Evolutionary conservation across 2,113 vertebrate species (phyloP).

Genomic region (Syngnathus floridae): DNA sequence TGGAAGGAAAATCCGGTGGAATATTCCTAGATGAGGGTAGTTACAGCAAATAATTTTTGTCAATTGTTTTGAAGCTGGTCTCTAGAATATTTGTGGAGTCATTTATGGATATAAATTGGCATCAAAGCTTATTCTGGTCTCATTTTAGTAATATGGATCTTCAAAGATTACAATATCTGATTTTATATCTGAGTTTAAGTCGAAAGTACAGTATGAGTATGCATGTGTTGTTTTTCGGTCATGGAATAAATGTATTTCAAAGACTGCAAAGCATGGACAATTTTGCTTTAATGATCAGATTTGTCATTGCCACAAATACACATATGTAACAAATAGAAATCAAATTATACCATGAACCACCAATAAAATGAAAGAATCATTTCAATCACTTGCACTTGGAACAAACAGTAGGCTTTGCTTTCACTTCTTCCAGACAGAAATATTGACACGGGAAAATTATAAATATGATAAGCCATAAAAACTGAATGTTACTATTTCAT

Average conservation of each 20-base stretch:
- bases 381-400: conserved; percentile 15
- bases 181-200: neutral
- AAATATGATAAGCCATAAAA: neutral
- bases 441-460: neutral
- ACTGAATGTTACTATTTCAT: neutral
- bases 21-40: too few species aligned
- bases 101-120: neutral
- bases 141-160: neutral
- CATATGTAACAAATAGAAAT: conserved; percentile 19
- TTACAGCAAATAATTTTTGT: too few species aligned
- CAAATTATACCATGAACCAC: neutral
- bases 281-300: conserved; percentile 25
- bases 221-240: neutral
- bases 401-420: conserved; percentile 19
- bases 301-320: conserved; percentile 30
- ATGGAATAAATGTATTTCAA: neutral
- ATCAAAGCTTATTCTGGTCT: neutral
- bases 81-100: neutral
- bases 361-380: conserved; percentile 7
- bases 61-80: neutral
- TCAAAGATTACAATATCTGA: neutral
- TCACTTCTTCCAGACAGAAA: conserved; percentile 14
- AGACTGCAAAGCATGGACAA: conserved; percentile 1
- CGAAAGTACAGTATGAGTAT: neutral
- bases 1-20: too few species aligned